Percentiles rank a stretch among this genome's conserved stretches.
Conservation (phyloP, 2,113 vertebrate species). For the Spermophilus dauricus region DNA sequence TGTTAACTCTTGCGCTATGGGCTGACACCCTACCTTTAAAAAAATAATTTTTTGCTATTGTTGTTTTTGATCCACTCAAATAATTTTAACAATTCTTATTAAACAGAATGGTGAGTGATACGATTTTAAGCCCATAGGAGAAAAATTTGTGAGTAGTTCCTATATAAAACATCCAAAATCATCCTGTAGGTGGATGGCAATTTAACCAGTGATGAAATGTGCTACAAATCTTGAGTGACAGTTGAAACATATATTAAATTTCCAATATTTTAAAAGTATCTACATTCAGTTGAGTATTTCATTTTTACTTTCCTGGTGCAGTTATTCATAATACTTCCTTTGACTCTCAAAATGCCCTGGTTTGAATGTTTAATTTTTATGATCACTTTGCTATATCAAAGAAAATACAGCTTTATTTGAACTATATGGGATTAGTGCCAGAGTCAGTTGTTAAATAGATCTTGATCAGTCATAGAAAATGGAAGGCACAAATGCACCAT, state of each 20-base stretch:
- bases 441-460: neutral
- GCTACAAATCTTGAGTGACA: neutral
- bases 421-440: neutral
- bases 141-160: neutral
- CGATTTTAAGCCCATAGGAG: neutral
- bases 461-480: neutral
- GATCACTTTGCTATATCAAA: neutral
- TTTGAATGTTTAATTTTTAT: neutral
- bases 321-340: neutral
- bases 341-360: neutral
- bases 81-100: neutral
- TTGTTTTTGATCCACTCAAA: neutral
- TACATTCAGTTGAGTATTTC: neutral
- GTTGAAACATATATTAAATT: neutral
- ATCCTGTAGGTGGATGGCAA: neutral
- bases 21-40: too few species aligned
- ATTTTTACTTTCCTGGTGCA: neutral
- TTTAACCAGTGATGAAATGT: neutral
- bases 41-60: neutral
- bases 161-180: neutral
- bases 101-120: neutral
- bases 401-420: neutral
- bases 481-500: neutral
- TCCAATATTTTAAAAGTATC: conserved; percentile 5
- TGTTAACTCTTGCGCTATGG: too few species aligned